Evolutionary conservation across 1,140 invertebrate species (phyloP).

Genomic region (Pseudomyrmex flavicornis): DNA sequence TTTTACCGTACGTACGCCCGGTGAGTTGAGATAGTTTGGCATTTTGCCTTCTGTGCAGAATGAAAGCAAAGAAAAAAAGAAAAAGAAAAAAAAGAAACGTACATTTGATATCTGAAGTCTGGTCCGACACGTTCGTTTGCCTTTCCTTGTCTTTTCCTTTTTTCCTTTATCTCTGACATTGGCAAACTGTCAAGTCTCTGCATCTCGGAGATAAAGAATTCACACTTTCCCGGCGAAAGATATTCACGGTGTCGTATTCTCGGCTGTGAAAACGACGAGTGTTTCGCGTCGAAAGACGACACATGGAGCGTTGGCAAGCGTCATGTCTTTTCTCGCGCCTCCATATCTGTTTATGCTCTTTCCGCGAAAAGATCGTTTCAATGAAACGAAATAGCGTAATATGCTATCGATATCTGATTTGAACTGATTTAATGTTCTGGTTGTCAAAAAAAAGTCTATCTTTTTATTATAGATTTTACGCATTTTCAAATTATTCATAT

Average conservation of each 20-base stretch:
- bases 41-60: conserved; percentile 37
- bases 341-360: conserved; percentile 26
- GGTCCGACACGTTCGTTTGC: conserved; percentile 54
- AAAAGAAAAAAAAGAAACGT: conserved; percentile 23
- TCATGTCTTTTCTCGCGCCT: conserved; percentile 34
- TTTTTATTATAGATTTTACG: neutral
- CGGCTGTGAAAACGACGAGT: conserved; percentile 53
- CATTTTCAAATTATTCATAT: too few species aligned
- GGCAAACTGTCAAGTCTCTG: conserved; percentile 58
- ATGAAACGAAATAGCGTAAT: conserved; percentile 14
- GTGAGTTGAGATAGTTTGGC: conserved; percentile 50
- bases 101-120: conserved; percentile 47
- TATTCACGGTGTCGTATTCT: conserved; percentile 53
- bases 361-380: conserved; percentile 7
- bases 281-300: conserved; percentile 52
- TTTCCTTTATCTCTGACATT: conserved; percentile 45
- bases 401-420: neutral
- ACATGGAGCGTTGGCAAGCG: conserved; percentile 28
- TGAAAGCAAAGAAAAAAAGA: too few species aligned
- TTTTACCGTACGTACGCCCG: conserved; percentile 23
- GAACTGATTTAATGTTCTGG: neutral
- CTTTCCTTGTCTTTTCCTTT: neutral
- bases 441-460: neutral
- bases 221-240: conserved; percentile 56
- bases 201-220: conserved; percentile 58